Evolutionary conservation across 2,888 invertebrate species (phyloP).

Genomic region (Orthosia gracilis): DNA sequence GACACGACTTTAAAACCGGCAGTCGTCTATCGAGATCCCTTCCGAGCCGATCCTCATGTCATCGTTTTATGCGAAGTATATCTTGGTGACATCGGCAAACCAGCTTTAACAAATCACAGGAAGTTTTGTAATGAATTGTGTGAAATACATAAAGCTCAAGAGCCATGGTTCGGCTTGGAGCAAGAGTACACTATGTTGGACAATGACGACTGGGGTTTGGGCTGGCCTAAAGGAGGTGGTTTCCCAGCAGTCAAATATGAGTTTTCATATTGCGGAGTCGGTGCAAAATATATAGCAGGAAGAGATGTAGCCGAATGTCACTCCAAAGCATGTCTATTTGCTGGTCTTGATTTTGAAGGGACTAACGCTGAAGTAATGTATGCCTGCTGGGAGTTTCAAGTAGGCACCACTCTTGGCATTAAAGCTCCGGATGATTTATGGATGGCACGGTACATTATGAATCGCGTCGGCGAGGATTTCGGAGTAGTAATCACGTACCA

Average conservation of each 20-base stretch:
- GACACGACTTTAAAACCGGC: constrained; percentile 97
- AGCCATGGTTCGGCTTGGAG: constrained; percentile 98
- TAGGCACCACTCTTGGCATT: constrained; percentile 97
- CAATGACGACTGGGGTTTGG: constrained; percentile 96
- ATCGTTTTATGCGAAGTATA: constrained; percentile 97
- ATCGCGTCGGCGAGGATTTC: constrained; percentile 96
- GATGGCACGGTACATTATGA: constrained; percentile 96
- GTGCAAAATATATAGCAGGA: constrained; percentile 97
- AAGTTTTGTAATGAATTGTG: constrained; percentile 93
- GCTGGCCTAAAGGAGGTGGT: constrained; percentile 98
- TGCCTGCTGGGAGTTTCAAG: constrained; percentile 97
- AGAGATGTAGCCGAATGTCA: constrained; percentile 98
- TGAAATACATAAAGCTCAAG: constrained; percentile 92
- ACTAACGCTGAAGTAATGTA: constrained; percentile 99
- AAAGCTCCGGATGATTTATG: constrained; percentile 96
- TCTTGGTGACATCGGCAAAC: constrained; percentile 93
- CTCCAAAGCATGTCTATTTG: constrained; percentile 95
- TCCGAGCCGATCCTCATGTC: constrained; percentile 96
- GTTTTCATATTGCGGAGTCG: constrained; percentile 97
- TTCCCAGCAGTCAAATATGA: constrained; percentile 97
- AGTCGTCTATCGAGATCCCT: constrained; percentile 97
- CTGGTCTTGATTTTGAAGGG: constrained; percentile 97
- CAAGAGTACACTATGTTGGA: constrained; percentile 98
- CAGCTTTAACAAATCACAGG: constrained; percentile 94
- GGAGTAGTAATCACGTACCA: constrained; percentile 93